These are phyloP conservation scores for Pogonocichla stellata DNA, from an alignment of 2,113 vertebrate species.

Conservation along the genomic window DNA sequence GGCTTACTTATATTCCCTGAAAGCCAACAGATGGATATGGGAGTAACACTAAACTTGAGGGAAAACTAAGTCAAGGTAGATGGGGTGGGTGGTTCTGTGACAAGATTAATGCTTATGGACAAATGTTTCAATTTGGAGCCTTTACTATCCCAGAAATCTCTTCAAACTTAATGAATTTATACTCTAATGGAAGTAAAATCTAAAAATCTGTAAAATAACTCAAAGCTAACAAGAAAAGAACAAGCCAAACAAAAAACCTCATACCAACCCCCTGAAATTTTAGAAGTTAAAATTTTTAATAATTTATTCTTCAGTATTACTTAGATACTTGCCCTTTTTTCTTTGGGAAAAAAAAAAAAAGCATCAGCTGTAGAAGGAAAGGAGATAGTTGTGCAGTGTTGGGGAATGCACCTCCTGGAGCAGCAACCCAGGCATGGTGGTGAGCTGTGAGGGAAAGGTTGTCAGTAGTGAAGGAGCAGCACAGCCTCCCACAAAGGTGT, in stretches of 20 bases:
- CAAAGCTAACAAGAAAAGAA: not conserved
- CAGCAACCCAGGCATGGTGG: rapidly evolving
- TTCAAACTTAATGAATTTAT: not conserved
- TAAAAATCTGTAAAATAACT: not conserved
- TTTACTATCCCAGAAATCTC: not conserved
- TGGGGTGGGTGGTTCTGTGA: not conserved
- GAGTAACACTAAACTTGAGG: not conserved
- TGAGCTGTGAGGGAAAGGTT: not conserved
- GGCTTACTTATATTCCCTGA: not conserved
- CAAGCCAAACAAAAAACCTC: rapidly evolving
- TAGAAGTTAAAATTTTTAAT: not conserved
- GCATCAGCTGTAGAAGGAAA: not conserved
- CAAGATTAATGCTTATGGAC: not conserved
- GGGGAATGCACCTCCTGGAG: not conserved
- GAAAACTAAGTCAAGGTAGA: not conserved
- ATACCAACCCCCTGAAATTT: not conserved
- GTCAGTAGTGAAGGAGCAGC: not conserved
- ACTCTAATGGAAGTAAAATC: not conserved
- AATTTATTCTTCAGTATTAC: not conserved
- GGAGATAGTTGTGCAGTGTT: not conserved
- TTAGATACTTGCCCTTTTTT: not conserved
- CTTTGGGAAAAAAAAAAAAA: not conserved
- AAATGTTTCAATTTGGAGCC: not conserved
- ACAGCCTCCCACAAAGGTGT: not conserved
- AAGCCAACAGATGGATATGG: not conserved